These are phyloP conservation scores for Cosmopolites sordidus DNA, from an alignment of 2,888 invertebrate species.

Conservation along the genomic window DNA sequence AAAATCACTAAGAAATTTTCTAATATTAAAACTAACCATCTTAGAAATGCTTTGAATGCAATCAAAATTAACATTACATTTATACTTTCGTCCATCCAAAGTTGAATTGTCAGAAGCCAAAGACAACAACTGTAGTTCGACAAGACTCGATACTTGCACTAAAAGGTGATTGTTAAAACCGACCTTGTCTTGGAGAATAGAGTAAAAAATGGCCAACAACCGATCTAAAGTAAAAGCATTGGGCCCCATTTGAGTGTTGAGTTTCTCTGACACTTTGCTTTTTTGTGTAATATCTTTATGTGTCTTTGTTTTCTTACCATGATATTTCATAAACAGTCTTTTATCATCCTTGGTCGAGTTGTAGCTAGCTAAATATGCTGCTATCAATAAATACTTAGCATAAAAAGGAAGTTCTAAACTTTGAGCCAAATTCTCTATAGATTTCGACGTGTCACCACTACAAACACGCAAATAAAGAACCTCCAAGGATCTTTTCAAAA, in stretches of 20 bases:
- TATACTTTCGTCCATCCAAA: constrained; percentile 78
- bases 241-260: constrained; percentile 73
- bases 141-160: constrained; percentile 82
- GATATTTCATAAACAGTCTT: constrained; percentile 76
- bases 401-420: constrained; percentile 81
- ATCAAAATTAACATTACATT: constrained; percentile 79
- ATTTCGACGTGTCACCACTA: constrained; percentile 21
- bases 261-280: constrained; percentile 55
- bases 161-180: constrained; percentile 82
- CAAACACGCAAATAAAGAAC: constrained; percentile 69
- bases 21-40: constrained; percentile 70
- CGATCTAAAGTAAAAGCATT: constrained; percentile 53
- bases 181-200: constrained; percentile 73
- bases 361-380: constrained; percentile 88
- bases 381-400: constrained; percentile 83
- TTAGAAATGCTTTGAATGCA: constrained; percentile 75
- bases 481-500: constrained; percentile 69
- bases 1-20: constrained; percentile 73
- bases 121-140: constrained; percentile 74
- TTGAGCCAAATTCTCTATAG: constrained; percentile 51
- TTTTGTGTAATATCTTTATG: constrained; percentile 58
- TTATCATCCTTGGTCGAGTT: constrained; percentile 87
- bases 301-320: constrained; percentile 67
- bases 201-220: constrained; percentile 45
- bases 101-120: constrained; percentile 66